phyloP scores from a whole-genome alignment of 2,888 invertebrate species.

The Chrysopilus asiliformis region DNA sequence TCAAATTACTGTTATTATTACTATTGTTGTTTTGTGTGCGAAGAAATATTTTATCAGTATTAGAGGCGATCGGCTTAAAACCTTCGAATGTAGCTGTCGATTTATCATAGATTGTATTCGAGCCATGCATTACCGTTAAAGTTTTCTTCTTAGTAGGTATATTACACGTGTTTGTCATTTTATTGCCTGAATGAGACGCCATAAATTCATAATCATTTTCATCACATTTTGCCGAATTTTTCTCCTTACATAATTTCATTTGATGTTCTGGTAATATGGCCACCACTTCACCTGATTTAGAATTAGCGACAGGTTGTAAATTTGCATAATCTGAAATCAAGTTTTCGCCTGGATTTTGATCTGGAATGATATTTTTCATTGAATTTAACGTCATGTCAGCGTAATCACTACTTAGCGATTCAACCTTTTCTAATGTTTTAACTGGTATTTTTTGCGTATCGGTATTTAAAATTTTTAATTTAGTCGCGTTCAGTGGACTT shows the following conservation, averaged over 20 bases:
- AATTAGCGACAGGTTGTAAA: not conserved
- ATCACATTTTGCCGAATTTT: conserved; percentile 1
- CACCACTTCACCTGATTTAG: too few relatives aligned
- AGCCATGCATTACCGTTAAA: not conserved
- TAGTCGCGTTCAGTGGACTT: not conserved
- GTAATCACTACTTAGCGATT: conserved; percentile 17
- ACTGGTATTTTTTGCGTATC: not conserved
- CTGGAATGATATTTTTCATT: not conserved
- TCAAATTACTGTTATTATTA: too few relatives aligned
- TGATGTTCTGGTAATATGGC: too few relatives aligned
- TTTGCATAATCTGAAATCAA: not conserved
- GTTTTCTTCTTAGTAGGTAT: conserved; percentile 5
- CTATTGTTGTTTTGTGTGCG: too few relatives aligned
- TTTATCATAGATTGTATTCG: not conserved
- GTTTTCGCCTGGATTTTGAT: not conserved
- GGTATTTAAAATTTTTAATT: conserved; percentile 11
- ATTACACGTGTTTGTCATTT: not conserved
- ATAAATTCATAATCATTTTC: conserved; percentile 41
- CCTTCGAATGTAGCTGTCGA: conserved; percentile 1
- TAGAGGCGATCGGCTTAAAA: conserved; percentile 16
- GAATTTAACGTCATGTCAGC: conserved; percentile 17
- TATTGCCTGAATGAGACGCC: conserved; percentile 22
- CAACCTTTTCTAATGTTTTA: conserved; percentile 9
- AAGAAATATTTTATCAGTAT: conserved; percentile 11
- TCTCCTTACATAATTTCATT: too few relatives aligned